Evolutionary conservation across 2,888 invertebrate genomes (phyloP).

Genomic region (Carterocephalus palaemon): DNA sequence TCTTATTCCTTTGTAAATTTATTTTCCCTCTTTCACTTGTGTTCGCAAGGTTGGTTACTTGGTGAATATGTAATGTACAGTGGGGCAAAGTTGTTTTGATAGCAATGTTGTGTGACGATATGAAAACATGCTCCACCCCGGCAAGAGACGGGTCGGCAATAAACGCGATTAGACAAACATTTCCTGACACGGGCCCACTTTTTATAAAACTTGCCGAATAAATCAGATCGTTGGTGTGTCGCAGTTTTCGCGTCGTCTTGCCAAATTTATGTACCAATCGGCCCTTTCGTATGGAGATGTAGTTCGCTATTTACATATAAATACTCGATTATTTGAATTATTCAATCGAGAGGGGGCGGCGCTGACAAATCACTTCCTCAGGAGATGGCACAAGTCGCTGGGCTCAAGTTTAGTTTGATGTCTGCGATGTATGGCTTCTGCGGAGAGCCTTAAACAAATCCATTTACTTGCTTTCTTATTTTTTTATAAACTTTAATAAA

Average conservation of each 20-base stretch:
- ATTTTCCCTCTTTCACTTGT: too few species aligned
- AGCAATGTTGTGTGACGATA: slow-evolving; percentile 31
- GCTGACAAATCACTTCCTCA: slow-evolving; percentile 79
- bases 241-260: slow-evolving; percentile 76
- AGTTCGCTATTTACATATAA: slow-evolving; percentile 78
- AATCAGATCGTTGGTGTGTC: slow-evolving; percentile 77
- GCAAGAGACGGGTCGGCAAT: slow-evolving; percentile 67
- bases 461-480: slow-evolving; percentile 1
- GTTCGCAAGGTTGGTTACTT: too few species aligned
- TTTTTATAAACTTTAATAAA: not conserved
- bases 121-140: slow-evolving; percentile 40
- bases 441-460: slow-evolving; percentile 4
- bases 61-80: slow-evolving; percentile 27
- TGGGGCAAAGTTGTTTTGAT: slow-evolving; percentile 39
- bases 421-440: slow-evolving; percentile 46
- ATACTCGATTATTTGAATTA: slow-evolving; percentile 80
- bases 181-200: slow-evolving; percentile 75
- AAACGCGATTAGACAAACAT: slow-evolving; percentile 78
- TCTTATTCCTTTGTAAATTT: too few species aligned
- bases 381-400: slow-evolving; percentile 72
- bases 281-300: slow-evolving; percentile 79
- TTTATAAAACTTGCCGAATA: slow-evolving; percentile 75
- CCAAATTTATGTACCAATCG: slow-evolving; percentile 79
- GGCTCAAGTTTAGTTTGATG: slow-evolving; percentile 64
- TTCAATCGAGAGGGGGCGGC: slow-evolving; percentile 79